Evolutionary conservation across 2,797 vertebrate genomes (phyloP).

Genomic region (Danio choprae): DNA sequence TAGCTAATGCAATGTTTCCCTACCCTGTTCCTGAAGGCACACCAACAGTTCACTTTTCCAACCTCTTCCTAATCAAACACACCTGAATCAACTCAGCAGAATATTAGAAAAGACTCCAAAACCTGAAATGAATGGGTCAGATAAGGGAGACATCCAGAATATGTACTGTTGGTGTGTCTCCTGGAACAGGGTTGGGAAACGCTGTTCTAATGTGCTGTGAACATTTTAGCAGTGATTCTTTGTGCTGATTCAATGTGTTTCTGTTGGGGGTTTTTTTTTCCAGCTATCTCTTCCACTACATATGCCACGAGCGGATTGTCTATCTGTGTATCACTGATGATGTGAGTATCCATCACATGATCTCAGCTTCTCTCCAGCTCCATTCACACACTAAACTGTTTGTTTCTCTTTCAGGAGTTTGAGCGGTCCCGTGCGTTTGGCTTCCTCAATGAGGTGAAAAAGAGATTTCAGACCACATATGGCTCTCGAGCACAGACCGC

Average conservation of each 20-base stretch:
- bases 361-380: background rate
- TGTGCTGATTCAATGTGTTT: background rate
- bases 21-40: background rate
- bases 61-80: no score
- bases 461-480: conserved; percentile 96
- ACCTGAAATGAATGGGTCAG: no score
- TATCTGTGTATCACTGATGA: conserved; percentile 98
- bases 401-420: conserved; percentile 83
- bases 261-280: conserved; percentile 12
- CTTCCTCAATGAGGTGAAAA: conserved; percentile 95
- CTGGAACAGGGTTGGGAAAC: no score
- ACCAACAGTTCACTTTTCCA: no score
- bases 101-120: no score
- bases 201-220: no score
- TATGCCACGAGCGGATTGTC: conserved; percentile 98
- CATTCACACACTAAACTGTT: background rate
- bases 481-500: conserved; percentile 96
- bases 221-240: no score
- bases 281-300: conserved; percentile 98
- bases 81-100: no score
- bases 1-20: no score
- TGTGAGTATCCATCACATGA: conserved; percentile 82
- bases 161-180: no score
- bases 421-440: conserved; percentile 95
- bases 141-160: no score